A percentile compares a stretch with the other conserved stretches of the same genome.
Evolutionary conservation across 2,888 invertebrate species (phyloP).

Genomic region (Neoascia interrupta): DNA sequence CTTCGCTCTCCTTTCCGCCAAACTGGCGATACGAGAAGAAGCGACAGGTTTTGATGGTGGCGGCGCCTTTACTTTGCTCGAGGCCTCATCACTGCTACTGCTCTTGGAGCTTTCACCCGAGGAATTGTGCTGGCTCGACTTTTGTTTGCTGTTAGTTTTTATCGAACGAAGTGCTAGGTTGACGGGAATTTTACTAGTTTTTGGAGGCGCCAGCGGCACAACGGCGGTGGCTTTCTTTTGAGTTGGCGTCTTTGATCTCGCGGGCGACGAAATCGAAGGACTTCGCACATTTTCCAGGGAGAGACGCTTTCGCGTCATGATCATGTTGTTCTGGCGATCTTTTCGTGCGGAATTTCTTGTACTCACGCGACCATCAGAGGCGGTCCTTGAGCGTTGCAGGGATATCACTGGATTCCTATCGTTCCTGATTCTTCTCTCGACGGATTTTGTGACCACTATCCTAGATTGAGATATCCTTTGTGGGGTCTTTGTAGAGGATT

Average conservation of each 20-base stretch:
- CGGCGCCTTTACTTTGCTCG: background rate
- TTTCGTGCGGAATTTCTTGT: slow-evolving; percentile 73
- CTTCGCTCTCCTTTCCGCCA: background rate
- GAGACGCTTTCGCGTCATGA: slow-evolving; percentile 75
- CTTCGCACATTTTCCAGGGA: slow-evolving; percentile 71
- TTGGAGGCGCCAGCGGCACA: slow-evolving; percentile 27
- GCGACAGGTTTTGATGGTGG: background rate
- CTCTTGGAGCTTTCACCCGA: background rate
- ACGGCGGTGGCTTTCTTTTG: slow-evolving; percentile 22
- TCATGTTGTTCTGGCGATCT: slow-evolving; percentile 70
- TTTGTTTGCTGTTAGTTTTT: slow-evolving; percentile 28
- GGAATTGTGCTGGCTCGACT: background rate
- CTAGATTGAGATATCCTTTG: background rate
- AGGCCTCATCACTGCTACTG: background rate
- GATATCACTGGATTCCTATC: slow-evolving; percentile 17
- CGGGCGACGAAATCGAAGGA: slow-evolving; percentile 54
- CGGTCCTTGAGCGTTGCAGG: slow-evolving; percentile 16
- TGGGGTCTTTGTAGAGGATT: background rate
- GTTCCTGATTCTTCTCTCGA: slow-evolving; percentile 3
- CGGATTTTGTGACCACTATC: background rate
- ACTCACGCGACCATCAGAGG: slow-evolving; percentile 58
- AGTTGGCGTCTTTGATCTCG: background rate
- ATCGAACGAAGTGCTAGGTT: slow-evolving; percentile 37
- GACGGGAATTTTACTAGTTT: slow-evolving; percentile 34
- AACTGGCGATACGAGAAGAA: background rate